Base-by-base conservation (phyloP, 2,113 vertebrate species). In the Prietella phreatophila region DNA sequence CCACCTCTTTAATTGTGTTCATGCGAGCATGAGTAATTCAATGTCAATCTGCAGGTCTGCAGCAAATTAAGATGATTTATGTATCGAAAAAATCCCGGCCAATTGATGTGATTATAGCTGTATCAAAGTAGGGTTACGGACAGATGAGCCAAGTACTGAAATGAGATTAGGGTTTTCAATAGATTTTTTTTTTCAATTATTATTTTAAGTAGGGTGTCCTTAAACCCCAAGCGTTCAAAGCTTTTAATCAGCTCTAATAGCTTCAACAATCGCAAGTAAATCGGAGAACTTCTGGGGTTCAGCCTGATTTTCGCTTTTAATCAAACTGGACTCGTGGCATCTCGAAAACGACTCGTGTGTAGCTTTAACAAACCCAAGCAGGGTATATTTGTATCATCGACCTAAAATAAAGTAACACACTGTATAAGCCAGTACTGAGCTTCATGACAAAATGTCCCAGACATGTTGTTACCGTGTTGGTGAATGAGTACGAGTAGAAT, bases 41-140 rank as follows among this genome's bases (percentile, higher is more conserved):
- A 61, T 91, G 93, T 96, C 83, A 95, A 95, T 96, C 95, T 95
- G 94, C 93, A 94, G 95, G 94, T 93, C 94, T 92, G 93, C 93
- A 94, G 93, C 94, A 96, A 96, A 96, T 96, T 96, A 97, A 96
- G 94, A 93, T 96, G 96, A 96, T 96, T 96, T 94, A 82, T 82
- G 53, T 19, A 92, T 93, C 93, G 93, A 94, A 95, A 96, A 95
- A 92, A 93, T 93, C 93, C 95, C 94, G 88, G 83, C 89, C 93
- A 95, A 94, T 92, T 96, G 95, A 96, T 96, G 96, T 95, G 94
- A 95, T 95, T 95, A 96, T 96, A 91, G 93, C 85, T 73, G 78
- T 50, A 4, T n/a, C 73, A 86, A 42, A 83, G 55, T 58, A 82
- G 56, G n/a, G 67, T 67, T 84, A 80, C 53, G 56, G 79, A 83